Base-by-base conservation (phyloP, 2,888 invertebrate species). In the Caenorhabditis virilis region DNA sequence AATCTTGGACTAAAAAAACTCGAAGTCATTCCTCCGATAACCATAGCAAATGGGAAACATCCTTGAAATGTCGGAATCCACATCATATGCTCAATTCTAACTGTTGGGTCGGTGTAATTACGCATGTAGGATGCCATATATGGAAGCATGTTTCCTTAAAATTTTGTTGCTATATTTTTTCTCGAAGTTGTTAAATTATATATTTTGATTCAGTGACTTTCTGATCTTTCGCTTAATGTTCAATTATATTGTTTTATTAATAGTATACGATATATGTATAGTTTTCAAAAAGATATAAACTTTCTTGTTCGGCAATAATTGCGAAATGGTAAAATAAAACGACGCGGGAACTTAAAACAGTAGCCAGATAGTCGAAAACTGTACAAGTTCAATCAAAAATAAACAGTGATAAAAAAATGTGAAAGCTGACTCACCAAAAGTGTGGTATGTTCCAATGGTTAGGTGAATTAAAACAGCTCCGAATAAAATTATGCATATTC, bases 21-120 rank as follows among this genome's bases (percentile, higher is more conserved):
- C 1, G 76, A 57, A n/a, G 82, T 59, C 27, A 59, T 62, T 4
- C 82, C 82, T 11, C 82, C 82, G 35, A 82, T 77, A 7, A 82
- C 78, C 82, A 82, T 82, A 2, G 82, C 81, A 49, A 82, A 82
- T 16, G 82, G 82, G 47, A 82, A 82, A 53, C 80, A 81, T 15
- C 82, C 82, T 61, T 52, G 82, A 66, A 82, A 78, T 16, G 78
- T 82, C 6, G 82, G 82, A 38, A 82, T 78, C 82, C 82, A 82
- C 64, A 82, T 77, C 43, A 82, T 68, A 42, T 78, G 70, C 58
- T 82, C 82, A 25, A 79, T 46, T 27, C 71, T 57, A 15, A 82
- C 66, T 7, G 58, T 57, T 6, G 70, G 61, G 65, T 82, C 79
- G 6, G 80, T 82, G 56, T 74, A 74, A 51, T 79, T 82, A 11